A percentile compares a stretch with the other conserved stretches of the same genome.
Conservation (phyloP, 1,140 invertebrate species). For the Ruditapes philippinarum region DNA sequence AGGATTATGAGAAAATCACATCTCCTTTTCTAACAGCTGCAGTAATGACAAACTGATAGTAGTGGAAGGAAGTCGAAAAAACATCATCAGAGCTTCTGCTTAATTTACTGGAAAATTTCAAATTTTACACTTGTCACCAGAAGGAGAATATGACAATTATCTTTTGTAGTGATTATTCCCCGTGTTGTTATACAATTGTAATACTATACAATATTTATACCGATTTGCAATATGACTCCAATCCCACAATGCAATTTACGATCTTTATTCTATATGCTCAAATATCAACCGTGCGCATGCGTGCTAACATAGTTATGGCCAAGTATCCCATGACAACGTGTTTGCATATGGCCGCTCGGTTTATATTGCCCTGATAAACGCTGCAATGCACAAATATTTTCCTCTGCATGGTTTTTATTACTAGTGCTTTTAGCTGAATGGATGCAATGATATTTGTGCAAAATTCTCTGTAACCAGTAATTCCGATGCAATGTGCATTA, state of each 20-base stretch:
- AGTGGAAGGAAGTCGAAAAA: background rate
- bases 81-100: background rate
- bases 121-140: conserved; percentile 18
- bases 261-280: conserved; percentile 2
- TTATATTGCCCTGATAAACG: background rate
- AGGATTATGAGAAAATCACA: too few relatives aligned
- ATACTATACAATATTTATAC: conserved; percentile 28
- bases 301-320: background rate
- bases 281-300: background rate
- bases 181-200: background rate
- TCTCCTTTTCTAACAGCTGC: background rate
- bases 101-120: background rate
- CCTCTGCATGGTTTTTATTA: conserved; percentile 26
- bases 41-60: background rate
- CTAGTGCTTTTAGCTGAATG: background rate
- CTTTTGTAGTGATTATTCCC: background rate
- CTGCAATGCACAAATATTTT: background rate
- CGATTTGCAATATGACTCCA: background rate
- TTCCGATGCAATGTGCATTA: background rate
- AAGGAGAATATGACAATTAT: conserved; percentile 6
- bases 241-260: background rate
- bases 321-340: conserved; percentile 20
- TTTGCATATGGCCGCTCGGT: conserved; percentile 17
- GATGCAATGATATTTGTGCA: background rate
- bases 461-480: background rate